Percentiles rank a stretch among this genome's conserved stretches.
phyloP scores from a whole-genome alignment of 92 coral and sea anemone genomes.

The Heteractis magnifica region DNA sequence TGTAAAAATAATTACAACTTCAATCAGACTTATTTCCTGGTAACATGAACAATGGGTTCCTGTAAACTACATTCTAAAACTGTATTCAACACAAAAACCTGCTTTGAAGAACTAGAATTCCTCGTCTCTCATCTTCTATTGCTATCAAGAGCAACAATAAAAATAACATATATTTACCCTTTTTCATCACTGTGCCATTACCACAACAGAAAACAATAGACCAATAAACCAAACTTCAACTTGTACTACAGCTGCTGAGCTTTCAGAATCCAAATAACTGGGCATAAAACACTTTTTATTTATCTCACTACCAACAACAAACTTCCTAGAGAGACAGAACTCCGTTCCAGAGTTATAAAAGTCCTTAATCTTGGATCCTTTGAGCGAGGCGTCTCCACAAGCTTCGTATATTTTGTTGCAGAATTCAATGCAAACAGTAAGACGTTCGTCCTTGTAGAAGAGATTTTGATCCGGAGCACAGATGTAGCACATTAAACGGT shows the following conservation, averaged over 20 bases:
- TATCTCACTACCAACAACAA: conserved; percentile 44
- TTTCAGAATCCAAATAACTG: conserved; percentile 24
- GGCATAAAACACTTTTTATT: conserved; percentile 55
- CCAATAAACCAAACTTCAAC: conserved; percentile 8
- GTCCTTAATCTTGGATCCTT: conserved; percentile 67
- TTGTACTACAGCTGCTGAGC: conserved; percentile 18
- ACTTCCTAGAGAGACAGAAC: conserved; percentile 88
- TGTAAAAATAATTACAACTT: no score
- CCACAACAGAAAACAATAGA: background rate
- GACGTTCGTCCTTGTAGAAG: conserved; percentile 73
- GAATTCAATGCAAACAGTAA: conserved; percentile 82
- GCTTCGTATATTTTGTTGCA: conserved; percentile 76
- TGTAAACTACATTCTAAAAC: no score
- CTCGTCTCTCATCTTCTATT: no score
- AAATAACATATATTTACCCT: background rate
- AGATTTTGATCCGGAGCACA: conserved; percentile 88
- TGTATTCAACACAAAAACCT: no score
- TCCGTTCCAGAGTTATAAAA: conserved; percentile 73
- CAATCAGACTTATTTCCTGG: no score
- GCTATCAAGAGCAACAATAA: background rate
- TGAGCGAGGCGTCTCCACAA: conserved; percentile 76
- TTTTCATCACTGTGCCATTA: background rate
- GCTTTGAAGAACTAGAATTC: no score
- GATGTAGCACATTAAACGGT: conserved; percentile 83
- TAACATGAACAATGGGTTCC: no score